A percentile compares a stretch with the other conserved stretches of the same genome.
Evolutionary conservation across 2,888 invertebrate genomes (phyloP).

Genomic region (Ennomos quercinarius): DNA sequence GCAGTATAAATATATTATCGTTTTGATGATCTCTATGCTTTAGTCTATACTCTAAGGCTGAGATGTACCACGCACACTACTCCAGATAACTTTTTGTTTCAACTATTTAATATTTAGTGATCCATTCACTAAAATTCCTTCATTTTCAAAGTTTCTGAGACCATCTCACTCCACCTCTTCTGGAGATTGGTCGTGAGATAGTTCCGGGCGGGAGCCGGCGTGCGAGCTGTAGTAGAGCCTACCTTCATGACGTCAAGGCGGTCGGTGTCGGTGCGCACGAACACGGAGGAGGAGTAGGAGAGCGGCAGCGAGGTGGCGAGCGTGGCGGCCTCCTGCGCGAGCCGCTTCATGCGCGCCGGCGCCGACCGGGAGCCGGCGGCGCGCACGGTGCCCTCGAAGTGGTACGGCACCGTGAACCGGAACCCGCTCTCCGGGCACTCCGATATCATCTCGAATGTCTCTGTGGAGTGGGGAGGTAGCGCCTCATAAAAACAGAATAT

Average conservation of each 20-base stretch:
- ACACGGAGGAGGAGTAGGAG: conserved; percentile 96
- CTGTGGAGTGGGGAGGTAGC: conserved; percentile 72
- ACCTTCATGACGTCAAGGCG: conserved; percentile 97
- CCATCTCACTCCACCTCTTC: too few relatives aligned
- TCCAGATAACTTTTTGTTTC: too few relatives aligned
- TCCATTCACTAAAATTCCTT: too few relatives aligned
- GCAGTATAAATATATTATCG: too few relatives aligned
- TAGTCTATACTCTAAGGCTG: too few relatives aligned
- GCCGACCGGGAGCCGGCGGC: conserved; percentile 94
- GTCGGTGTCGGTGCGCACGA: conserved; percentile 97
- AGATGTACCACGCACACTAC: too few relatives aligned
- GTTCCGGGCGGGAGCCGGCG: too few relatives aligned
- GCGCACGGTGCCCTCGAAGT: conserved; percentile 94
- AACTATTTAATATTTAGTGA: too few relatives aligned
- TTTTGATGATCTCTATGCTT: too few relatives aligned
- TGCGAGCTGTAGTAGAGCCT: not conserved
- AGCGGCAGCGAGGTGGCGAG: conserved; percentile 96
- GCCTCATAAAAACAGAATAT: too few relatives aligned
- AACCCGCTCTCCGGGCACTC: conserved; percentile 91
- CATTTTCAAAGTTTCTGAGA: too few relatives aligned
- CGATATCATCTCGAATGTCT: conserved; percentile 96
- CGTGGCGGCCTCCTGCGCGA: conserved; percentile 98
- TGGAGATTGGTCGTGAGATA: too few relatives aligned
- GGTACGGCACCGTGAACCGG: conserved; percentile 94
- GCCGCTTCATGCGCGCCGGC: conserved; percentile 94